These are phyloP conservation scores for Lottia scabra DNA, from an alignment of 2,888 invertebrate species.

Conservation along the genomic window DNA sequence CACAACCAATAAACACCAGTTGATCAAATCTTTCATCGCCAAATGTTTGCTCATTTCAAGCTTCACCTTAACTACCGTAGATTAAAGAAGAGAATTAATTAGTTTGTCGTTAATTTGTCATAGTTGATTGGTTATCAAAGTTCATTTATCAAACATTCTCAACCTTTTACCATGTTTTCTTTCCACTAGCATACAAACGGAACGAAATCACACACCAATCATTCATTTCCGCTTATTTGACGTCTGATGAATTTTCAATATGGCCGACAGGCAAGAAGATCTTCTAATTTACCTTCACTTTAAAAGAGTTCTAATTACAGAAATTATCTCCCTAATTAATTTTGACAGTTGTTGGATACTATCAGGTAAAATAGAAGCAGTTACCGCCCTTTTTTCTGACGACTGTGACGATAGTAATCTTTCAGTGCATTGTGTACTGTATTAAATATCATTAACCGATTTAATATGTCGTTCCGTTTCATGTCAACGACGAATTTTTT, in stretches of 20 bases:
- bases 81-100: background rate
- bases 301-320: background rate
- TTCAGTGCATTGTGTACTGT: background rate
- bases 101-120: background rate
- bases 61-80: too few species aligned
- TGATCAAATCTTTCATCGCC: too few species aligned
- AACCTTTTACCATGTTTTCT: constrained; percentile 4
- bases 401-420: too few species aligned
- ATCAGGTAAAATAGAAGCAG: too few species aligned
- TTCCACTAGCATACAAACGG: background rate
- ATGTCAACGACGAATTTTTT: background rate
- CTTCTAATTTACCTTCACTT: constrained; percentile 1
- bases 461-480: constrained; percentile 1
- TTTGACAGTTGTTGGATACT: background rate
- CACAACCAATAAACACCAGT: too few species aligned
- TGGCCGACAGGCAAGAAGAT: background rate
- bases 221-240: background rate
- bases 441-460: background rate
- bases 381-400: too few species aligned
- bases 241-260: constrained; percentile 4
- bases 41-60: too few species aligned
- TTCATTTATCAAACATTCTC: background rate
- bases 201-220: background rate
- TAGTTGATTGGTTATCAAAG: constrained; percentile 3
- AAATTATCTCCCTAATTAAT: constrained; percentile 1